Conservation (phyloP, 2,797 vertebrate genomes). For the Gobionotothen gibberifrons region DNA sequence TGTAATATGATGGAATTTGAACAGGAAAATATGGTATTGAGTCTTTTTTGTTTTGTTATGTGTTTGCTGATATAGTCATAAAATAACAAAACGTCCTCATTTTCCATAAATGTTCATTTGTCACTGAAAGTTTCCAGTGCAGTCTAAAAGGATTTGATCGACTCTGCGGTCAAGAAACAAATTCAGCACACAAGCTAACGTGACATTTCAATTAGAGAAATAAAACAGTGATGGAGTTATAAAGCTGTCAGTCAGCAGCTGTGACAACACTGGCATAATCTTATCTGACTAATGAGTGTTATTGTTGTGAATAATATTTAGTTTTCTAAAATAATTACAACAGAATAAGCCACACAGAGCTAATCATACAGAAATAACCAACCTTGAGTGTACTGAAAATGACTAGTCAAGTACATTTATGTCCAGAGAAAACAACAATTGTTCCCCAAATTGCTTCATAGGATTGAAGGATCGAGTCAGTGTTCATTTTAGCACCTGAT, state of each 20-base stretch:
- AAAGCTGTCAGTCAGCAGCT: slow-evolving; percentile 43
- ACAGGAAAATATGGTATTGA: not conserved
- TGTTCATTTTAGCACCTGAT: not conserved
- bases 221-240: slow-evolving; percentile 22
- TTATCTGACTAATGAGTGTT: slow-evolving; percentile 26
- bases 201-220: slow-evolving; percentile 52
- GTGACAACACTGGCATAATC: slow-evolving; percentile 19
- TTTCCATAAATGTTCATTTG: slow-evolving; percentile 16
- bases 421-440: slow-evolving; percentile 18
- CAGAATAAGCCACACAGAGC: slow-evolving; percentile 20
- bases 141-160: slow-evolving; percentile 26
- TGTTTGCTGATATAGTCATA: not conserved
- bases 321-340: slow-evolving; percentile 46
- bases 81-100: slow-evolving; percentile 9
- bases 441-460: not conserved
- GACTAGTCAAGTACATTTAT: slow-evolving; percentile 15
- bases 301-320: slow-evolving; percentile 14
- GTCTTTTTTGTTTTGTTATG: not conserved
- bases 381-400: not conserved
- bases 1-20: not conserved
- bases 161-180: slow-evolving; percentile 34
- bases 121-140: slow-evolving; percentile 12
- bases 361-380: slow-evolving; percentile 20
- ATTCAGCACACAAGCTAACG: slow-evolving; percentile 20
- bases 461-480: not conserved